Percentiles rank a stretch among this genome's conserved stretches.
Conservation (phyloP, 64 coral and sea anemone genomes). For the Pocillopora verrucosa region DNA sequence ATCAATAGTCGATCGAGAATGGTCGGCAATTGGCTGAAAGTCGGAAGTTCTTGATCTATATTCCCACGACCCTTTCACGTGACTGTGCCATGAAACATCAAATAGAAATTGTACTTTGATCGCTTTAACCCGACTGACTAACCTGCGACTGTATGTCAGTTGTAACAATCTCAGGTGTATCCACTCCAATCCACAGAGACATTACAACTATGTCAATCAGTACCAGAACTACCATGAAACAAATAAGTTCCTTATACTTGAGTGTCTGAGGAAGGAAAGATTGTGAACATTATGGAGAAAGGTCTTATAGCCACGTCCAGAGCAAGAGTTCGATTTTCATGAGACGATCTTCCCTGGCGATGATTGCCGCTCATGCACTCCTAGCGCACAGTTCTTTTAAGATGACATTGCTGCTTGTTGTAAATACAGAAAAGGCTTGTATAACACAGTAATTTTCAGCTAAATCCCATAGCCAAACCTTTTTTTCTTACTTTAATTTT, state of each 20-base stretch:
- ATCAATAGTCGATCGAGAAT: too few species aligned
- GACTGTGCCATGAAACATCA: neutral
- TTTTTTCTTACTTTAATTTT: too few species aligned
- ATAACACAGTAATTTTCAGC: too few species aligned
- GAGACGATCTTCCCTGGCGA: too few species aligned
- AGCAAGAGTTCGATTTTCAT: neutral
- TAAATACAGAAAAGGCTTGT: too few species aligned
- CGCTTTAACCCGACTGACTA: neutral
- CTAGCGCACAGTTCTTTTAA: too few species aligned
- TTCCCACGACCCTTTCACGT: neutral
- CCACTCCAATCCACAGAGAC: slow-evolving; percentile 59
- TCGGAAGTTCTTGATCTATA: neutral
- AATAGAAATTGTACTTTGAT: neutral
- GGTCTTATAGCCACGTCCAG: neutral
- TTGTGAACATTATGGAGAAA: neutral
- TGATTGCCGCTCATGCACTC: too few species aligned
- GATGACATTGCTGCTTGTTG: too few species aligned
- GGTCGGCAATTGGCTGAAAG: too few species aligned
- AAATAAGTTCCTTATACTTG: slow-evolving; percentile 20
- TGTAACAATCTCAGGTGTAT: slow-evolving; percentile 32
- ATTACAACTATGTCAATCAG: slow-evolving; percentile 53
- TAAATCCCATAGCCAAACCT: too few species aligned
- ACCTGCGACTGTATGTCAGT: slow-evolving; percentile 37
- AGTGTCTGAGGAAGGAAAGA: slow-evolving; percentile 22
- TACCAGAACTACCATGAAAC: slow-evolving; percentile 36